Evolutionary conservation across 2,797 vertebrate species (phyloP), one percentile per base, ranked within the genome.

Genomic region (Chelon labrosus): DNA sequence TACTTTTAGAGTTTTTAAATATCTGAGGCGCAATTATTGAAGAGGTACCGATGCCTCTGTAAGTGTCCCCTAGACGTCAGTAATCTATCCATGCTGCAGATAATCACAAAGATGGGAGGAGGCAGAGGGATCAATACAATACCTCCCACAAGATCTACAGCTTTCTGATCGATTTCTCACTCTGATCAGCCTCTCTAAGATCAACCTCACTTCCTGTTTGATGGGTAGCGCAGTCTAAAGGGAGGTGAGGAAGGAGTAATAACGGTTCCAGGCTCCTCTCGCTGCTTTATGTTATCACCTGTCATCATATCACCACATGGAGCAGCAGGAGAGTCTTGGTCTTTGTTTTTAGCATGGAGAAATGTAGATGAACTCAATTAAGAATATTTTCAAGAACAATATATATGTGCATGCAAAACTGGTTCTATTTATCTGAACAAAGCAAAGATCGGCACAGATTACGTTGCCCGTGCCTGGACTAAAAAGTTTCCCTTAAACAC

Each of bases 91-190:
- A 74, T 82, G 82, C 85, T 77, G 86, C 80, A 85, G 90, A 92
- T 92, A 81, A 93, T 94, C 90, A 85, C 88, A 88, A 89, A 78
- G 87, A 92, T 89, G 88, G 88, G 86, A 84, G 86, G 84, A 74
- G 85, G 82, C 55, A 69, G 77, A 75, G 58, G 71, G 88, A 93
- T 95, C 93, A 86, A 95, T 94, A 91, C 35, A 35, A 73, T 58
- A 74, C 81, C 89, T 93, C 91, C 87, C 89, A 89, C 80, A 87
- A 90, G 90, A 93, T 86, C 85, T 91, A 93, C 93, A 90, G 91
- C 93, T 91, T 91, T 85, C 82, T 91, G 82, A 92, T 93, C 72
- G 86, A 93, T 92, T 91, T 83, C 85, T 84, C 83, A 39, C 79
- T 84, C 87, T 84, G 90, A 91, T 94, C 92, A 80, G 82, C 81